phyloP scores from a whole-genome alignment of 1,140 invertebrate species.

The Cotesia chilonis region DNA sequence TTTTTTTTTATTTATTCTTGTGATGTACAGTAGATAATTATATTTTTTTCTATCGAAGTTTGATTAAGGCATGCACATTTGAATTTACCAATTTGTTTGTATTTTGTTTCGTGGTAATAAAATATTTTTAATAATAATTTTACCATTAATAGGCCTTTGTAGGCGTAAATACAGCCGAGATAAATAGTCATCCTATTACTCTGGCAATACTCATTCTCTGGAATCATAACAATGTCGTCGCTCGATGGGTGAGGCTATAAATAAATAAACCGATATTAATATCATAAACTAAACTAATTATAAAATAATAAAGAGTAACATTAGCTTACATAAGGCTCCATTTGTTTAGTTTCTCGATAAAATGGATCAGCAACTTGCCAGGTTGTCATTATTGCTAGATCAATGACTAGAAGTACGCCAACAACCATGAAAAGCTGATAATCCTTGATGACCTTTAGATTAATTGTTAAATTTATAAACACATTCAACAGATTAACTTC shows the following conservation, averaged over 20 bases:
- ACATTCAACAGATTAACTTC: slow-evolving; percentile 11
- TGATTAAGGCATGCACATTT: too few relatives aligned
- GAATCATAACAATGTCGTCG: slow-evolving; percentile 90
- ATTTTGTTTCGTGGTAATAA: neutral
- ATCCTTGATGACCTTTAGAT: slow-evolving; percentile 90
- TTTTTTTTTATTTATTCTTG: too few relatives aligned
- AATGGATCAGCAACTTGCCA: slow-evolving; percentile 98
- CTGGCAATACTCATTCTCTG: slow-evolving; percentile 96
- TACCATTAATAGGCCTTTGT: slow-evolving; percentile 97
- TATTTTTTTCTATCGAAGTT: too few relatives aligned
- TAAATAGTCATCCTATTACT: slow-evolving; percentile 95
- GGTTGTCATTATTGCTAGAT: slow-evolving; percentile 93
- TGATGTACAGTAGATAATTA: too few relatives aligned
- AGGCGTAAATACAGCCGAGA: slow-evolving; percentile 93
- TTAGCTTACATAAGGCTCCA: slow-evolving; percentile 85
- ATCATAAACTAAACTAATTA: slow-evolving; percentile 1
- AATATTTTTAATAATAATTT: slow-evolving; percentile 30
- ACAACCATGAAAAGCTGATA: slow-evolving; percentile 98
- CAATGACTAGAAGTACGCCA: slow-evolving; percentile 87
- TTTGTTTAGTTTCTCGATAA: slow-evolving; percentile 87
- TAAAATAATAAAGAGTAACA: neutral
- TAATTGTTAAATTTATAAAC: slow-evolving; percentile 26
- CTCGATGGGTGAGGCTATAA: slow-evolving; percentile 83
- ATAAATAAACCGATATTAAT: slow-evolving; percentile 23
- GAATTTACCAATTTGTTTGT: neutral